A percentile compares a stretch with the other conserved stretches of the same genome.
Evolutionary conservation across 2,888 invertebrate genomes (phyloP).

Genomic region (Trachelus stipa): DNA sequence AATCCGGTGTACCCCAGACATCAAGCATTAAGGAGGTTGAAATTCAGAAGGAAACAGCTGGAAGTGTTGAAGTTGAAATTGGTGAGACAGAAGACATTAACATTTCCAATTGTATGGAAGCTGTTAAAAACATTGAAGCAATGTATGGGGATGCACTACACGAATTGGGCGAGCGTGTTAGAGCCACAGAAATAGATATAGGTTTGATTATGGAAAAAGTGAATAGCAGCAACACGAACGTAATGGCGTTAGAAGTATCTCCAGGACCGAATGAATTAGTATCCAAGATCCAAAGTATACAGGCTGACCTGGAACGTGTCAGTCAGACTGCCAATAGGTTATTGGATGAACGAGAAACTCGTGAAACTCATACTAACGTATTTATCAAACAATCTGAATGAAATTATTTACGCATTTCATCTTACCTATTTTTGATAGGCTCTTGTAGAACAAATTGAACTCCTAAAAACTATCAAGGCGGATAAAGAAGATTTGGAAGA

Average conservation of each 20-base stretch:
- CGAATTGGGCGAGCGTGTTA: constrained; percentile 32
- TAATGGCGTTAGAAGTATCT: constrained; percentile 1
- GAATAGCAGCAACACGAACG: constrained; percentile 26
- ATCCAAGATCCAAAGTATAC: constrained; percentile 61
- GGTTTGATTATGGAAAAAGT: constrained; percentile 53
- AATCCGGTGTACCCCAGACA: not conserved
- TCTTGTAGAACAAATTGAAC: constrained; percentile 74
- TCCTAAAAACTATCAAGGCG: constrained; percentile 76
- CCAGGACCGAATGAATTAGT: constrained; percentile 56
- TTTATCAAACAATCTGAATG: not conserved
- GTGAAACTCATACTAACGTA: constrained; percentile 71
- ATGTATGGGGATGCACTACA: constrained; percentile 18
- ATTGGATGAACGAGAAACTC: constrained; percentile 70
- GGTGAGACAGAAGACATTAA: not conserved
- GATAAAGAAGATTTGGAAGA: constrained; percentile 79
- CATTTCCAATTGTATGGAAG: constrained; percentile 11
- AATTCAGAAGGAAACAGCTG: not conserved
- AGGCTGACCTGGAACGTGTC: constrained; percentile 65
- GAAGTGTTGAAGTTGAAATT: not conserved
- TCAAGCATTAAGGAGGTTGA: not conserved
- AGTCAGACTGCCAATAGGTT: constrained; percentile 65
- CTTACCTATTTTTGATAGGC: constrained; percentile 62
- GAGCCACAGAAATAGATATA: constrained; percentile 55
- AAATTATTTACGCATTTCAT: not conserved
- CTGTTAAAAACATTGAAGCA: constrained; percentile 11